A percentile compares a stretch with the other conserved stretches of the same genome.
Conservation (phyloP, 2,888 invertebrate species). For the Penaeus monodon region DNA sequence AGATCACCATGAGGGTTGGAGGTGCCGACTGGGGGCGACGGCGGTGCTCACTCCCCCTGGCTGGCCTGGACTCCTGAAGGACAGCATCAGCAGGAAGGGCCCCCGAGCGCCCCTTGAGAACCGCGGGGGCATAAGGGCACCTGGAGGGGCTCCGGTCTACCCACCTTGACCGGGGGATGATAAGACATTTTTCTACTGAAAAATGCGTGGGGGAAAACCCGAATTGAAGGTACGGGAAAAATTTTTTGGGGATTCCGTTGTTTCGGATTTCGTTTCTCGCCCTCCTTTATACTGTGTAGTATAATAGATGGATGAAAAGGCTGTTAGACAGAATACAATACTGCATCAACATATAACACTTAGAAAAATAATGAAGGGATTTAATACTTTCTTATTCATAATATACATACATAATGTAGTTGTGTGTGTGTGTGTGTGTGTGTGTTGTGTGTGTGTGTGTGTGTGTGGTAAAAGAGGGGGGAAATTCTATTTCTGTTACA, state of each 20-base stretch:
- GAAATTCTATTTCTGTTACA: too few relatives aligned
- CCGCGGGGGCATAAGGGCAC: neutral
- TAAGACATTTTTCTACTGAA: constrained; percentile 34
- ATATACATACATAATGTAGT: too few relatives aligned
- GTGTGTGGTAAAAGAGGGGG: too few relatives aligned
- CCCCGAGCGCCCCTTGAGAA: neutral
- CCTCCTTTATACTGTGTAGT: neutral
- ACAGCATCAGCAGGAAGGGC: neutral
- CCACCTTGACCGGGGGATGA: constrained; percentile 32
- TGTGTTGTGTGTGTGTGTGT: too few relatives aligned
- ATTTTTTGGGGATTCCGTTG: neutral
- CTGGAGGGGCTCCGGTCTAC: constrained; percentile 15
- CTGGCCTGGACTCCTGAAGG: neutral
- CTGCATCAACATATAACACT: too few relatives aligned
- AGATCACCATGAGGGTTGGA: constrained; percentile 37
- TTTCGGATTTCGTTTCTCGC: too few relatives aligned
- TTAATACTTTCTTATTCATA: too few relatives aligned
- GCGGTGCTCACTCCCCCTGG: neutral
- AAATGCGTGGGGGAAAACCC: constrained; percentile 12
- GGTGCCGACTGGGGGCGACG: constrained; percentile 26
- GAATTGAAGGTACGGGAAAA: constrained; percentile 2
- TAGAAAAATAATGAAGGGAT: too few relatives aligned
- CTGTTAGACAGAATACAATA: too few relatives aligned
- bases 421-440: too few relatives aligned
- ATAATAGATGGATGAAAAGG: too few relatives aligned